Evolutionary conservation across 2,888 invertebrate genomes (phyloP).

Genomic region (Melitaea athalia): DNA sequence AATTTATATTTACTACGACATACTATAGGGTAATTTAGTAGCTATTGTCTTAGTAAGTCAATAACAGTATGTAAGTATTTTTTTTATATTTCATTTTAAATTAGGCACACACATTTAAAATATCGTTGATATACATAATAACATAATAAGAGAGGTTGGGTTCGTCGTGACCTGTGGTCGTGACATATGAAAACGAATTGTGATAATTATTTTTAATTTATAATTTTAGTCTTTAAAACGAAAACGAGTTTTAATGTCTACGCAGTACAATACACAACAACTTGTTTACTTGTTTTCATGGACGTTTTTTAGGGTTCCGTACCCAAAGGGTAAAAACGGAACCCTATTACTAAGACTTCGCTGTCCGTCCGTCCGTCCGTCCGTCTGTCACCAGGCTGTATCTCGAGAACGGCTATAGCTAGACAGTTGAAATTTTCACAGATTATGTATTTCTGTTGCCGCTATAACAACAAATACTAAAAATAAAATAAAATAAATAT

Average conservation of each 20-base stretch:
- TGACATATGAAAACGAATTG: conserved; percentile 1
- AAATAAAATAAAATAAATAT: too few relatives aligned
- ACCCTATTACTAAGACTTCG: too few relatives aligned
- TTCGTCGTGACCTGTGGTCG: background rate
- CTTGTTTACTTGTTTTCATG: conserved; percentile 3
- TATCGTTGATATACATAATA: background rate
- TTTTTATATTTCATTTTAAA: too few relatives aligned
- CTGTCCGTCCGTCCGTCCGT: too few relatives aligned
- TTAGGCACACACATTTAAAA: background rate
- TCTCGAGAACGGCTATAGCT: too few relatives aligned
- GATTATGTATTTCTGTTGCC: too few relatives aligned
- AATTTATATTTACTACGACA: background rate
- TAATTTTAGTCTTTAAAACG: background rate
- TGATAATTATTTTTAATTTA: background rate
- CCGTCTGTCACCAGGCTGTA: too few relatives aligned
- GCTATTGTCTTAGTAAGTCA: background rate
- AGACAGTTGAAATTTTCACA: too few relatives aligned
- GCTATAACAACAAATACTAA: too few relatives aligned
- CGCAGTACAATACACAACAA: background rate
- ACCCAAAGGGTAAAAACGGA: too few relatives aligned
- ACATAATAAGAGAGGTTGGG: too few relatives aligned
- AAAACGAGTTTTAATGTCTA: conserved; percentile 1
- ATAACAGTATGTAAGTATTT: background rate
- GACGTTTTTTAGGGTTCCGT: background rate
- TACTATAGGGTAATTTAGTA: background rate